A percentile compares a stretch with the other conserved stretches of the same genome.
Conservation (phyloP, 37 sponge, comb jelly and placozoan species). For the Ianthella basta region DNA sequence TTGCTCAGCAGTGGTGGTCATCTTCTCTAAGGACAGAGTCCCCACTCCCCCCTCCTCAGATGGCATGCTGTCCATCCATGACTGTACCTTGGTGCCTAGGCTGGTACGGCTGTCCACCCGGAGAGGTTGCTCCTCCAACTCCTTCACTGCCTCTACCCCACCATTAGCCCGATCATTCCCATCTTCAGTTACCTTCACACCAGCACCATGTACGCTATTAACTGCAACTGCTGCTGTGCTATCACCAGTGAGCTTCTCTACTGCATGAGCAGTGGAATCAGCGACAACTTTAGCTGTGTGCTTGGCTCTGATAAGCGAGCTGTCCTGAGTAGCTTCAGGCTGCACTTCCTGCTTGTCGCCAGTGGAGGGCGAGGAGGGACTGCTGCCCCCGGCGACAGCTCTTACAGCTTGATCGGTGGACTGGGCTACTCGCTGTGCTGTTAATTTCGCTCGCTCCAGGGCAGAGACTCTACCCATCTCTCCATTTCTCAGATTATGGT, state of each 20-base stretch:
- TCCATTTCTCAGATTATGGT: not conserved
- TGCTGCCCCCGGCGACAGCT: not conserved
- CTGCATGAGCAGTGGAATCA: constrained; percentile 56
- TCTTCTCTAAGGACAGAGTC: constrained; percentile 19
- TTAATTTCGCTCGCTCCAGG: constrained; percentile 27
- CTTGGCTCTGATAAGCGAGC: constrained; percentile 26
- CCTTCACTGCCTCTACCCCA: not conserved
- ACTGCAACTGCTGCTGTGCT: not conserved
- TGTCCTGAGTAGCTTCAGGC: not conserved
- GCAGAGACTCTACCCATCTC: not conserved
- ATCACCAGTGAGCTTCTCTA: constrained; percentile 37
- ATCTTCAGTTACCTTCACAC: not conserved
- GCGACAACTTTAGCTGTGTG: constrained; percentile 61
- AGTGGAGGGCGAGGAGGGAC: not conserved
- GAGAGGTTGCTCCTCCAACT: not conserved
- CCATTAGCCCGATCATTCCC: not conserved
- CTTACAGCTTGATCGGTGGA: constrained; percentile 64
- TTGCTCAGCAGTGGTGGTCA: constrained; percentile 42
- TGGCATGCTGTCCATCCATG: constrained; percentile 6
- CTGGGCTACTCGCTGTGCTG: constrained; percentile 64
- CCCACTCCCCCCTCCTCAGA: not conserved
- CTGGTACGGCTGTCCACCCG: not conserved
- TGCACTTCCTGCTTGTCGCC: not conserved
- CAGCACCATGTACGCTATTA: not conserved
- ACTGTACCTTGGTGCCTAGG: not conserved